Base-by-base conservation (phyloP, 2,797 vertebrate genomes). In the Linurgus olivaceus region DNA sequence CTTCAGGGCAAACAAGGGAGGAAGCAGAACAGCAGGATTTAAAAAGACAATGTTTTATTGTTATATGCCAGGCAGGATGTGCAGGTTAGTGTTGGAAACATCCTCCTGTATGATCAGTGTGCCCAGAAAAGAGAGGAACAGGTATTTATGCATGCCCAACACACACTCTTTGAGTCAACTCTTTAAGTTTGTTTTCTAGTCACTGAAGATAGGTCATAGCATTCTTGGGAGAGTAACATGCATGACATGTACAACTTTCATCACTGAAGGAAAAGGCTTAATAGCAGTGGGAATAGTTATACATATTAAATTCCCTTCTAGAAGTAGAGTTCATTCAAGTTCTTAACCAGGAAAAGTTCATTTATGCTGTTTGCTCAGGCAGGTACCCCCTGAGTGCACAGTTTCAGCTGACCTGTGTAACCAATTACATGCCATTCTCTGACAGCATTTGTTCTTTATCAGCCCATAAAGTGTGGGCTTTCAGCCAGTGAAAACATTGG, bases 401-500 rank as follows among this genome's bases (percentile, higher is more conserved):
- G 80, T 66, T 92, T 89, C 86, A 88, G 81, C 23, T 95, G 93
- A 88, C 40, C 51, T 5, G 3, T 29, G 65, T 77, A 80, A 92
- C 85, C 90, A 77, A 58, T 85, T 81, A 55, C 35, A 15, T 86
- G 50, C 72, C 38, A 15, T 61, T 78, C 65, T 77, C 82, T 94
- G 90, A 70, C 92, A 88, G 81, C 66, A 25, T 31, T 77, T 90
- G 47, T 91, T 84, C 80, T 95, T 88, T 92, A 90, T 88, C 74
- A 58, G 65, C 62, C 92, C 92, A 94, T 96, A 96, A 97, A 94
- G 40, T 20, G 23, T 37, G 80, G 96, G 96, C 94, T 67, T 88
- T 52, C 70, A 83, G 96, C 96, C 96, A 96, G 72, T 54, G 74
- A 79, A 93, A 93, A 83, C 73, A 75, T 77, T 77, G 83, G 44